Percentiles rank a stretch among this genome's conserved stretches.
Conservation (phyloP, 2,113 vertebrate species). For the Pelmatolapia mariae region DNA sequence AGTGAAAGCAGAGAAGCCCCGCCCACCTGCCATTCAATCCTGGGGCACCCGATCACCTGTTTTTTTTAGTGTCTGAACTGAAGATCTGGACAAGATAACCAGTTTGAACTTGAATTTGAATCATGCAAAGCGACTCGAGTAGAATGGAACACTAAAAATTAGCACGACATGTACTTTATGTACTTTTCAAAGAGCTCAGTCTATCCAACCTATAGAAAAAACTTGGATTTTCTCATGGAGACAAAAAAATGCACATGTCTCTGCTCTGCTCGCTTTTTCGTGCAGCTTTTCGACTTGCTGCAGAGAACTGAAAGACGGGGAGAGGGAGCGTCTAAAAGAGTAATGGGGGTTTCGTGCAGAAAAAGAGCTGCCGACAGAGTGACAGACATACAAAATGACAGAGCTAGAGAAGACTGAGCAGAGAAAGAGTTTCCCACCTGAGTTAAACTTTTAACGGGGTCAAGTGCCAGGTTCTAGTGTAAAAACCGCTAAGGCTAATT, state of each 20-base stretch:
- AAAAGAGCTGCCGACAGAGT: background rate
- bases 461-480: constrained; percentile 10
- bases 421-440: constrained; percentile 12
- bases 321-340: constrained; percentile 12
- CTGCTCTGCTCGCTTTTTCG: background rate
- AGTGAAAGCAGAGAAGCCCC: background rate
- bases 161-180: background rate
- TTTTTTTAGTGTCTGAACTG: background rate
- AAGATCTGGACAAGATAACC: background rate
- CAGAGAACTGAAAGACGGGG: background rate
- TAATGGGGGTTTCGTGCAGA: background rate
- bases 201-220: background rate
- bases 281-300: background rate
- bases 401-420: background rate
- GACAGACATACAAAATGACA: constrained; percentile 10
- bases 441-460: constrained; percentile 46
- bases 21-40: background rate
- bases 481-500: constrained; percentile 26
- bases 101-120: background rate
- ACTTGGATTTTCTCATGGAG: background rate
- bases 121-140: background rate
- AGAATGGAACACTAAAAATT: background rate
- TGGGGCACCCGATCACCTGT: background rate
- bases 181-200: background rate
- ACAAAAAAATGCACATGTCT: background rate